Conservation (phyloP, 2,888 invertebrate genomes). For the Hecatera dysodea region DNA sequence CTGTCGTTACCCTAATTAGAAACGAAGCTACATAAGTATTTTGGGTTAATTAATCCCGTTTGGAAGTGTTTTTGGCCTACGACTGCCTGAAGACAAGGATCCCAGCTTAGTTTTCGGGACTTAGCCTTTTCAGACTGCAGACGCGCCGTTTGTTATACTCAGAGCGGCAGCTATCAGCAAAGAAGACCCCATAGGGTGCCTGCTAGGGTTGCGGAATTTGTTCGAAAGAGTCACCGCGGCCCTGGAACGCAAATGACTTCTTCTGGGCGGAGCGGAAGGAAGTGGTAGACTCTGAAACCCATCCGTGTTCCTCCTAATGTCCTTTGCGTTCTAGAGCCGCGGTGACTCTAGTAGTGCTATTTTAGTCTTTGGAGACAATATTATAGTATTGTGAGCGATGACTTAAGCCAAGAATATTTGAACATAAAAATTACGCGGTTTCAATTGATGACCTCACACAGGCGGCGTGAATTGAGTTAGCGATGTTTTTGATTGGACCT, state of each 20-base stretch:
- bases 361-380: background rate
- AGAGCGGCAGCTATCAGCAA: no score
- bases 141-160: no score
- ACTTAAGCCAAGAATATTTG: constrained; percentile 9
- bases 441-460: constrained; percentile 48
- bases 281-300: no score
- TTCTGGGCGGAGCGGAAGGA: no score
- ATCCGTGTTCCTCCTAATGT: no score
- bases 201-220: no score
- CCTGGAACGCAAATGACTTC: no score
- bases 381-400: constrained; percentile 2
- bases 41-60: background rate
- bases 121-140: no score
- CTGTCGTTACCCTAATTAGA: constrained; percentile 8
- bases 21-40: background rate
- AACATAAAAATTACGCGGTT: constrained; percentile 11
- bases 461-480: constrained; percentile 30
- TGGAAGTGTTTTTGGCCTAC: background rate
- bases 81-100: background rate
- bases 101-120: background rate
- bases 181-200: no score
- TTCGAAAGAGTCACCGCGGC: no score
- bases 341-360: background rate
- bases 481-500: constrained; percentile 26
- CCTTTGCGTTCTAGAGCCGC: no score